Evolutionary conservation across 2,113 vertebrate species (phyloP).

Genomic region (Turnix velox): DNA sequence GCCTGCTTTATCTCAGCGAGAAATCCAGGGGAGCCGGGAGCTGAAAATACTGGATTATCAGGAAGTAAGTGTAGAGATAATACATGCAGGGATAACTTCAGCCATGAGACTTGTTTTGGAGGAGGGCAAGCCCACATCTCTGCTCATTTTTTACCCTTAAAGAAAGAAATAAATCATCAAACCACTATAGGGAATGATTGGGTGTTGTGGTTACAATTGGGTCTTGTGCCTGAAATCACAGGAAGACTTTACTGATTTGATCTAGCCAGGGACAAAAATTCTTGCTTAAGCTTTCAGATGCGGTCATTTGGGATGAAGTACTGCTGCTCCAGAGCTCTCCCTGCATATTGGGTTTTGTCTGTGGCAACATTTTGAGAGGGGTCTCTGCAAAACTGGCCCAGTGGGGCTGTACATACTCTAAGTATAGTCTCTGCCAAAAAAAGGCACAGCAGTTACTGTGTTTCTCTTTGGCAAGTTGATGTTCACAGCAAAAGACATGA

Average conservation of each 20-base stretch:
- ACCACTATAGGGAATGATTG: background rate
- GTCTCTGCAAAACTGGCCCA: fast-evolving
- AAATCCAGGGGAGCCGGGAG: background rate
- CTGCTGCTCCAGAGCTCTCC: background rate
- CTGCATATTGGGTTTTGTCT: fast-evolving
- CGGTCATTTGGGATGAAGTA: background rate
- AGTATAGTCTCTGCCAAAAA: background rate
- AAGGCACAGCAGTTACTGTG: background rate
- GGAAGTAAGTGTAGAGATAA: constrained; percentile 8
- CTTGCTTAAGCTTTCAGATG: background rate
- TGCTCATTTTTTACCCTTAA: background rate
- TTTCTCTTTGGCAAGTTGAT: background rate
- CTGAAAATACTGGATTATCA: constrained; percentile 31
- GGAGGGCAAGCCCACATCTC: background rate
- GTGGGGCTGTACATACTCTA: background rate
- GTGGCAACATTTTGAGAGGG: background rate
- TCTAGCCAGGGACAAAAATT: background rate
- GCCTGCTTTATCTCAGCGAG: constrained; percentile 1
- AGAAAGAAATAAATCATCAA: background rate
- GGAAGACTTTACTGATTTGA: background rate
- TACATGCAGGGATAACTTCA: background rate
- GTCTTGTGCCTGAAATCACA: background rate
- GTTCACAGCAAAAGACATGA: background rate
- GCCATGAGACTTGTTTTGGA: background rate
- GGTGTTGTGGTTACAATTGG: background rate